Conservation (phyloP, 2,113 vertebrate genomes). For the Pelobates fuscus region DNA sequence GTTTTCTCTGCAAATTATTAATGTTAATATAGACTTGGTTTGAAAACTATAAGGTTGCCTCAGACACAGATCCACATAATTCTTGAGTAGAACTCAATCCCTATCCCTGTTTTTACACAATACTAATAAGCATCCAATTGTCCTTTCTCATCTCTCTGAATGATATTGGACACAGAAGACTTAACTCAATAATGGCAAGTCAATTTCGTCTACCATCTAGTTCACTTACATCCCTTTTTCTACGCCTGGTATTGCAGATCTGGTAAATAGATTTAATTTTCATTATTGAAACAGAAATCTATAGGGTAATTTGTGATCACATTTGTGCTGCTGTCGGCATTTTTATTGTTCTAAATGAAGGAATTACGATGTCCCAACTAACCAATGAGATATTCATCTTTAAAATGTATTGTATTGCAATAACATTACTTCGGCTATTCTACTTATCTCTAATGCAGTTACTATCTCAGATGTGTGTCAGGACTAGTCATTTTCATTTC, state of each 20-base stretch:
- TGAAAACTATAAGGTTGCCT: no score
- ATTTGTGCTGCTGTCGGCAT: slow-evolving; percentile 2
- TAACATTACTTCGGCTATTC: neutral
- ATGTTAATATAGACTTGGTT: no score
- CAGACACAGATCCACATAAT: no score
- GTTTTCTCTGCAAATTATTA: no score
- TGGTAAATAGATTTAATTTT: neutral
- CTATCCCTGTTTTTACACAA: no score
- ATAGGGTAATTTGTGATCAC: neutral
- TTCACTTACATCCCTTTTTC: neutral
- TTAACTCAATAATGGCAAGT: neutral
- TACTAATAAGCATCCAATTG: slow-evolving; percentile 4
- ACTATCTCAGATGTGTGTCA: neutral
- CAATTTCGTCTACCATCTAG: slow-evolving; percentile 7
- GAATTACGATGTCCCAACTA: neutral
- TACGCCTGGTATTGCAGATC: neutral
- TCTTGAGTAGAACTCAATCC: no score
- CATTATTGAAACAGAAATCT: slow-evolving; percentile 1
- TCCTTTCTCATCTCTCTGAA: neutral
- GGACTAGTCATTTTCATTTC: no score
- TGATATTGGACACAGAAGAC: neutral
- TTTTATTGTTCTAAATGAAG: neutral
- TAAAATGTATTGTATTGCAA: neutral
- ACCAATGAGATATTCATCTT: neutral
- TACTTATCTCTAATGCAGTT: neutral